These are phyloP conservation scores for Proterorhinus semilunaris DNA, from an alignment of 2,113 vertebrate species.

Conservation along the genomic window DNA sequence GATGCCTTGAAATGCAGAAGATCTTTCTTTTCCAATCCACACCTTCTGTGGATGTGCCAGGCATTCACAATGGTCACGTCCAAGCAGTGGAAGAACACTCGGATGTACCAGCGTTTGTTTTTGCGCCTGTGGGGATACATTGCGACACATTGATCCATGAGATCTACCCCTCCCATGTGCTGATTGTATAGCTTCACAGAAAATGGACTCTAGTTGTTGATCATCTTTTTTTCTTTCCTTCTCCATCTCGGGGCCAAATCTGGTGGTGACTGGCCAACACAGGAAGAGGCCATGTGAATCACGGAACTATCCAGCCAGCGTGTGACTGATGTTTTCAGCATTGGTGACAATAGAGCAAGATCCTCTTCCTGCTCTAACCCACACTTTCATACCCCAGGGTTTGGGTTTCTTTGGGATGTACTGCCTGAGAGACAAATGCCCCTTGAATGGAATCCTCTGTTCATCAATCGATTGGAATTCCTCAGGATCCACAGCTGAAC, in stretches of 20 bases:
- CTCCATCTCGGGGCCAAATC: neutral
- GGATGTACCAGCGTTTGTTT: neutral
- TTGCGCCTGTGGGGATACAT: conserved; percentile 4
- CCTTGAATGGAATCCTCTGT: neutral
- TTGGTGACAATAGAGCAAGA: neutral
- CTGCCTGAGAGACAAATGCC: neutral
- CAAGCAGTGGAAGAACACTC: conserved; percentile 14
- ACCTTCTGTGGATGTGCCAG: conserved; percentile 7
- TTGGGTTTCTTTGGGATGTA: neutral
- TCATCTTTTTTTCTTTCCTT: neutral
- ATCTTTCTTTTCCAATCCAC: conserved; percentile 1
- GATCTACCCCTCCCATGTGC: conserved; percentile 13
- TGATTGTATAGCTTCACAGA: conserved; percentile 6
- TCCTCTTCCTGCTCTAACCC: neutral
- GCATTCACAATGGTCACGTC: conserved; percentile 17
- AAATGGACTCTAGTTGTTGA: neutral
- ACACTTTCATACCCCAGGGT: no score
- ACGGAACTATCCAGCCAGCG: neutral
- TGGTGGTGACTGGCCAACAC: neutral
- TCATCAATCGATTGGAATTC: conserved; percentile 1
- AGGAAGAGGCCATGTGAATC: neutral
- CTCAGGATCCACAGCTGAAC: neutral
- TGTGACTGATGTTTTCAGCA: neutral
- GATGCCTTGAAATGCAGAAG: conserved; percentile 10
- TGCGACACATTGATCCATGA: conserved; percentile 2